Evolutionary conservation across 2,797 vertebrate genomes (phyloP).

Genomic region (Hipposideros larvatus): DNA sequence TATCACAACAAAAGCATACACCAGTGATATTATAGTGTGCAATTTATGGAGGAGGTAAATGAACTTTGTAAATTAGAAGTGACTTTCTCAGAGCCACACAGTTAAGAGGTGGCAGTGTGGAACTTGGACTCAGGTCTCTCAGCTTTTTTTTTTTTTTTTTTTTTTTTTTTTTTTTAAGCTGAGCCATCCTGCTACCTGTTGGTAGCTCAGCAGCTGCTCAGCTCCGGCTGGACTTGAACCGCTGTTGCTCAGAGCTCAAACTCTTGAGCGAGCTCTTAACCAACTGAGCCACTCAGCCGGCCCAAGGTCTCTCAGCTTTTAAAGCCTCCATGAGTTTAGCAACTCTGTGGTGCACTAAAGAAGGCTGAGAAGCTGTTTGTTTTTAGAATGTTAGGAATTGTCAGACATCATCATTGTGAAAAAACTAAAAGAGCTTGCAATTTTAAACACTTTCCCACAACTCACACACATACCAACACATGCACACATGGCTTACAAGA

Average conservation of each 20-base stretch:
- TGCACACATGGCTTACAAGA: neutral
- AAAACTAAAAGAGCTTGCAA: constrained; percentile 26
- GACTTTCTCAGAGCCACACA: neutral
- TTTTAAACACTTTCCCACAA: neutral
- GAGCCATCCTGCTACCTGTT: too few relatives aligned
- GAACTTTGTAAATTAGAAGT: neutral
- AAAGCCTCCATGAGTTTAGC: neutral
- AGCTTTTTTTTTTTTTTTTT: too few relatives aligned
- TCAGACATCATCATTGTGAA: neutral
- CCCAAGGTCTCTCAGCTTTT: neutral
- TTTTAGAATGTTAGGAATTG: constrained; percentile 14
- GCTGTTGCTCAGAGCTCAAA: too few relatives aligned
- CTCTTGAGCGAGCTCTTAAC: too few relatives aligned
- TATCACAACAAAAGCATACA: constrained; percentile 22
- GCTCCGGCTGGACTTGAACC: too few relatives aligned
- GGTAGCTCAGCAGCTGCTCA: too few relatives aligned
- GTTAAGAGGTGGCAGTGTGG: neutral
- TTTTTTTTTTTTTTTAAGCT: too few relatives aligned
- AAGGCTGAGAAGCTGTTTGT: neutral
- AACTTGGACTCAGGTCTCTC: neutral
- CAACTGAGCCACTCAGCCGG: too few relatives aligned
- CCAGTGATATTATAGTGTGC: neutral
- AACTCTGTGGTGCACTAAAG: neutral
- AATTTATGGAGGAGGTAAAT: neutral
- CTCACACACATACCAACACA: neutral